phyloP scores from a whole-genome alignment of 2,113 vertebrate genomes.

The Ophiodon elongatus region DNA sequence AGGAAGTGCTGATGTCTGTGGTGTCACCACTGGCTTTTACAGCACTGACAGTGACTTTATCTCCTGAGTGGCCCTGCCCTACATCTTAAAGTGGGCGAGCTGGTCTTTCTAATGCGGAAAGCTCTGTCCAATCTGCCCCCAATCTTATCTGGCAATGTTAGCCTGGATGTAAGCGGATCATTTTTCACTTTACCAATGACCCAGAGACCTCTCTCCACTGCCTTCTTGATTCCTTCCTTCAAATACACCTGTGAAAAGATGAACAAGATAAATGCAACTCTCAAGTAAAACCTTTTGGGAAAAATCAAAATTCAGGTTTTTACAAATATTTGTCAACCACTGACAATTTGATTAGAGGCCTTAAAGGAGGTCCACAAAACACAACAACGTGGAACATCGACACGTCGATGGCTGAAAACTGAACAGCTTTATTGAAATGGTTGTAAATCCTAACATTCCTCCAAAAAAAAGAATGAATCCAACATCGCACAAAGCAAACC shows the following conservation, averaged over 20 bases:
- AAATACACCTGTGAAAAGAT: slow-evolving; percentile 6
- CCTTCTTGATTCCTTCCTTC: slow-evolving; percentile 34
- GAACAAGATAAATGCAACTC: slow-evolving; percentile 31
- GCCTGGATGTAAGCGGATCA: slow-evolving; percentile 63
- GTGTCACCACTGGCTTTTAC: slow-evolving; percentile 15
- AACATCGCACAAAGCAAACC: neutral
- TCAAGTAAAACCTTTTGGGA: neutral
- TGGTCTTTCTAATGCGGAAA: slow-evolving; percentile 43
- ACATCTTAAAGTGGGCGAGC: slow-evolving; percentile 52
- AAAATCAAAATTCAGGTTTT: neutral
- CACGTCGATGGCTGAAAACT: neutral
- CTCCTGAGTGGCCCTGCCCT: slow-evolving; percentile 49
- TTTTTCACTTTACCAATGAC: slow-evolving; percentile 63
- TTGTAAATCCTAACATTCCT: neutral
- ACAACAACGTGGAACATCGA: no score
- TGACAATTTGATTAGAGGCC: neutral
- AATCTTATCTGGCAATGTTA: slow-evolving; percentile 64
- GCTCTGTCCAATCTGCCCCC: slow-evolving; percentile 60
- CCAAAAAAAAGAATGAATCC: neutral
- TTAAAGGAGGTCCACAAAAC: neutral
- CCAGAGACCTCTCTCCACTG: slow-evolving; percentile 37
- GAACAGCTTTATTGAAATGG: neutral
- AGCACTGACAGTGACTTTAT: slow-evolving; percentile 53
- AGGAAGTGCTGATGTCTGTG: slow-evolving; percentile 26
- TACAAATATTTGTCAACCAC: neutral